Evolutionary conservation across 2,113 vertebrate genomes (phyloP).

Genomic region (Rynchops niger): DNA sequence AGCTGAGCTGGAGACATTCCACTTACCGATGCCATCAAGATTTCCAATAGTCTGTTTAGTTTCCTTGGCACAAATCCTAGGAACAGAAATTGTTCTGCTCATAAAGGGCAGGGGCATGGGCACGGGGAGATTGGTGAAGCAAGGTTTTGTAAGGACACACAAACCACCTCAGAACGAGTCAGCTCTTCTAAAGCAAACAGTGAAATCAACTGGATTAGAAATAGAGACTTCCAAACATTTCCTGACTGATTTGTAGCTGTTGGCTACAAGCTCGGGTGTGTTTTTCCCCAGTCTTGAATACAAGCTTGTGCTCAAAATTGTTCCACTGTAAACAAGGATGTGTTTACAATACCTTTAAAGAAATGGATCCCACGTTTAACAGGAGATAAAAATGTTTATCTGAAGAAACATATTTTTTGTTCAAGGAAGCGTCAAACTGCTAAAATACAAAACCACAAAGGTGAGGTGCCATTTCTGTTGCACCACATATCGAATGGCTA

Average conservation of each 20-base stretch:
- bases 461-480: neutral
- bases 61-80: neutral
- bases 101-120: neutral
- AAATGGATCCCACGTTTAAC: neutral
- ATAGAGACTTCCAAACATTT: neutral
- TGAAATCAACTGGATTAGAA: neutral
- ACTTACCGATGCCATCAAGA: neutral
- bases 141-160: neutral
- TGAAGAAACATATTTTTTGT: neutral
- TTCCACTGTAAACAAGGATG: neutral
- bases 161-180: neutral
- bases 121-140: neutral
- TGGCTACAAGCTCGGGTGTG: neutral
- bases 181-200: neutral
- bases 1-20: neutral
- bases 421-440: neutral
- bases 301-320: neutral
- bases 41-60: neutral
- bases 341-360: neutral
- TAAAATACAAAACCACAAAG: fast-evolving
- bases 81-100: neutral
- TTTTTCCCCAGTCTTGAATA: neutral
- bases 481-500: neutral
- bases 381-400: neutral
- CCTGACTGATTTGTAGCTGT: neutral